phyloP scores from a whole-genome alignment of 2,113 vertebrate genomes.

The Pelobates fuscus region DNA sequence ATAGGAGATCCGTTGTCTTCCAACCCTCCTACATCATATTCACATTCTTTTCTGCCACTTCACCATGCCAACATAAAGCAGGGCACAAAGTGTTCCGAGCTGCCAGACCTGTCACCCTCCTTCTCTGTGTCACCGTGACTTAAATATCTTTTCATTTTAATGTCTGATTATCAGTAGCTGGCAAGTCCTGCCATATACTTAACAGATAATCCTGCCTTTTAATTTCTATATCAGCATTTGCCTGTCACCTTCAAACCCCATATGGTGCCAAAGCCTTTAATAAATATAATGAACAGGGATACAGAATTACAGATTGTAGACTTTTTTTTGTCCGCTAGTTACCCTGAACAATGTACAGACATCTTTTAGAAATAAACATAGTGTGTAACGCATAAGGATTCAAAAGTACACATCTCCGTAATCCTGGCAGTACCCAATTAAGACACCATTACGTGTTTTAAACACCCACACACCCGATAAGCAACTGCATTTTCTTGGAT shows the following conservation, averaged over 20 bases:
- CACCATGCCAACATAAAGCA: no score
- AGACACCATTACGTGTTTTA: neutral
- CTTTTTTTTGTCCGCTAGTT: neutral
- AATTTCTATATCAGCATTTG: no score
- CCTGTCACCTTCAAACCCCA: neutral
- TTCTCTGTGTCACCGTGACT: no score
- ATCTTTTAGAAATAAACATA: slow-evolving; percentile 1
- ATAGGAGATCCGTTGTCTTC: no score
- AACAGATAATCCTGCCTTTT: neutral
- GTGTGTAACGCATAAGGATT: neutral
- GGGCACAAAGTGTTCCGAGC: no score
- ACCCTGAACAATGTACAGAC: neutral
- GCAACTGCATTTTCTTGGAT: neutral
- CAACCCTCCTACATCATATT: no score
- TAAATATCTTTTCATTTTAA: no score
- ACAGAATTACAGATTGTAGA: neutral
- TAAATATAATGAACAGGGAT: neutral
- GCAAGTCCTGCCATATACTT: neutral
- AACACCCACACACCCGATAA: neutral
- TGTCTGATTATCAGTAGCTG: no score
- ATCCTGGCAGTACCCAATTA: slow-evolving; percentile 29
- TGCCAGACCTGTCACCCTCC: no score
- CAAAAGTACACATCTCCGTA: neutral
- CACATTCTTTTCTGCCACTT: no score
- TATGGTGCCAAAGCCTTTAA: neutral